Evolutionary conservation across 2,113 vertebrate species (phyloP), one percentile per base, ranked within the genome.

Genomic region (Halichoeres trimaculatus): DNA sequence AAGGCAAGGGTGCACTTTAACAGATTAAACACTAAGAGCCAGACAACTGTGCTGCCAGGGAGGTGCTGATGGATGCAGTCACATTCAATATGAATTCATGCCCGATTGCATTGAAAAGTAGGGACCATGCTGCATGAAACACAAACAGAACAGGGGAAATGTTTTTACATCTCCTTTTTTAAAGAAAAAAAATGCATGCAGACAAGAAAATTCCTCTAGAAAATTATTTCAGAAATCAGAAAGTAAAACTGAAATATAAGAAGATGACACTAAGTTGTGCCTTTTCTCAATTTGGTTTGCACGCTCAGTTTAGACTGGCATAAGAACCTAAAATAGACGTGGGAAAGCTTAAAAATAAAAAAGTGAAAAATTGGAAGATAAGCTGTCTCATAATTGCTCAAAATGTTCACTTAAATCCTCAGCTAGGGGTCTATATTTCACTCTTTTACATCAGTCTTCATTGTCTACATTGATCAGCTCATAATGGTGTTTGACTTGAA

Each of bases 1-100:
- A 90, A 89, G 82, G 80, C 81, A 84, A 80, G 85, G 87, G 85
- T 85, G 90, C 93, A 93, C 93, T 94, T 93, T 91, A 92, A 91
- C 86, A 91, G 92, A 93, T 94, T 93, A 94, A 92, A 92, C 80
- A 87, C 72, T 40, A 60, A 78, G 74, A 88, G 89, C 86, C 90
- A 91, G 81, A 88, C 82, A 77, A 88, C 81, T 78, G 74, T 19
- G 76, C 84, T 86, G 88, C 85, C 80, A 90, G 77, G 68, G 87
- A 90, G 84, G 85, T 83, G 92, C 88, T 92, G 92, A 94, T 85
- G 88, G 91, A 89, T 91, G 87, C 84, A 88, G 86, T 89, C 88
- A 85, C 70, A 85, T 86, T 87, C 88, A 85, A 90, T 84, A 88
- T 81, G 75, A 77, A 89, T 91, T 88, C 81, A 78, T 72, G 81